Percentiles rank a stretch among this genome's conserved stretches.
phyloP scores from a whole-genome alignment of 2,888 invertebrate genomes.

The Dasypolia templi region DNA sequence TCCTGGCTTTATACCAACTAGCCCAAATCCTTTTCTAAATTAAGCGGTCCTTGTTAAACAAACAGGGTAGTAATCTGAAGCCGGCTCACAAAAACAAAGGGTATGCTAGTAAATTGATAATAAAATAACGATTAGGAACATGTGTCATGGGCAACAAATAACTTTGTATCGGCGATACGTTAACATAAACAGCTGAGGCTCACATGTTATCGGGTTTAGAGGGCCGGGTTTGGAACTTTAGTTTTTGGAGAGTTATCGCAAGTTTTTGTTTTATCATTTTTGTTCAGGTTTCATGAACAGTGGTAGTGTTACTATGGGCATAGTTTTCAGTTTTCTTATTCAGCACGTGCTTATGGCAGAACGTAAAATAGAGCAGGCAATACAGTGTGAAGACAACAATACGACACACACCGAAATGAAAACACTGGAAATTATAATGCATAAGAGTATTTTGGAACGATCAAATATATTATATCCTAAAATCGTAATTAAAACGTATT shows the following conservation, averaged over 20 bases:
- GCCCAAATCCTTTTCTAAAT: slow-evolving; percentile 40
- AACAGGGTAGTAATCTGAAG: slow-evolving; percentile 54
- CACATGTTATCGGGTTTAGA: slow-evolving; percentile 23
- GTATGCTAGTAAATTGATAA: slow-evolving; percentile 34
- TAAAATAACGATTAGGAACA: slow-evolving; percentile 57
- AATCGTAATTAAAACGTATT: no score
- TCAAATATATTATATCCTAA: no score
- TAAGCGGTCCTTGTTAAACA: slow-evolving; percentile 50
- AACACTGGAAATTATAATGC: no score
- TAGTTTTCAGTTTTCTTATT: not conserved
- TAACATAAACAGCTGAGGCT: slow-evolving; percentile 66
- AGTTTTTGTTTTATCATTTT: no score
- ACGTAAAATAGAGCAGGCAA: not conserved
- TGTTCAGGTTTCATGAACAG: not conserved
- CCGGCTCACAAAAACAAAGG: slow-evolving; percentile 53
- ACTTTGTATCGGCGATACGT: slow-evolving; percentile 63
- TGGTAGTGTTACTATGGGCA: not conserved
- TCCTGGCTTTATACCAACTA: not conserved
- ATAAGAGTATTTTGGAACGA: no score
- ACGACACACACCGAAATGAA: no score
- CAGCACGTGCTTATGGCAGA: not conserved
- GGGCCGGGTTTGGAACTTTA: slow-evolving; percentile 16
- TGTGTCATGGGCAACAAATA: slow-evolving; percentile 61
- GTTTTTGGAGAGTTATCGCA: not conserved
- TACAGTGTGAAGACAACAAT: not conserved